Base-by-base conservation (phyloP, 2,888 invertebrate species). In the Spilarctia lutea region DNA sequence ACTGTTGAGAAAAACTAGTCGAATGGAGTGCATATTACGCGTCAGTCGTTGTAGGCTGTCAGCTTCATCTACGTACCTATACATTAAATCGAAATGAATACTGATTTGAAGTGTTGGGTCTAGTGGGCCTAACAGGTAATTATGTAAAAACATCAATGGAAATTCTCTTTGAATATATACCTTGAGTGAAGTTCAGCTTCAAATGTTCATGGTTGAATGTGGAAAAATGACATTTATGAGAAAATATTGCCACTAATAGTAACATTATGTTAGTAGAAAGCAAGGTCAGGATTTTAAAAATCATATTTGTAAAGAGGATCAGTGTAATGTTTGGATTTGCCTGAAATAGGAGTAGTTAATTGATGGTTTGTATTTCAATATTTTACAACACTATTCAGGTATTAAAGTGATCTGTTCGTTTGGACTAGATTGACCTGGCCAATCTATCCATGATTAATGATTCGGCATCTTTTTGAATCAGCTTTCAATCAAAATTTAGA, bases 171-270 rank as follows among this genome's bases (percentile, higher is more conserved):
- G 69, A 72, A 73, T 70, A 65, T 48, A 52, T 73, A 76, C 76
- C 76, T 76, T 73, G 52, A 30, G 13, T 13, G 67, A 18, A 60
- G 73, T 71, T 76, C 73, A 76, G 71, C 76, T 76, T 76, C 76
- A 71, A 74, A 56, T 74, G 76, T 72, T 73, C 72, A 66, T 56
- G 72, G 72, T 69, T 70, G 67, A 73, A 73, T 71, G 73, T 65
- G 73, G 73, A 76, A 30, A 76, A 76, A 76, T 71, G 39, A 73
- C 60, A 73, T 73, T 71, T 27, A 68, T 76, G 30, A 75, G 72
- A 73, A 75, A 66, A 70, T 73, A n/a, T 35, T 39, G 60, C 3
- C 16, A 18, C 24, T 45, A 67, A 39, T 45, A 33, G 2, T 27
- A 45, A 56, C 45, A 45, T 39, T 13, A 65, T 11, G 24, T 11